These are phyloP conservation scores for Harpagoxenus sublaevis DNA, from an alignment of 2,888 invertebrate genomes.

Conservation along the genomic window DNA sequence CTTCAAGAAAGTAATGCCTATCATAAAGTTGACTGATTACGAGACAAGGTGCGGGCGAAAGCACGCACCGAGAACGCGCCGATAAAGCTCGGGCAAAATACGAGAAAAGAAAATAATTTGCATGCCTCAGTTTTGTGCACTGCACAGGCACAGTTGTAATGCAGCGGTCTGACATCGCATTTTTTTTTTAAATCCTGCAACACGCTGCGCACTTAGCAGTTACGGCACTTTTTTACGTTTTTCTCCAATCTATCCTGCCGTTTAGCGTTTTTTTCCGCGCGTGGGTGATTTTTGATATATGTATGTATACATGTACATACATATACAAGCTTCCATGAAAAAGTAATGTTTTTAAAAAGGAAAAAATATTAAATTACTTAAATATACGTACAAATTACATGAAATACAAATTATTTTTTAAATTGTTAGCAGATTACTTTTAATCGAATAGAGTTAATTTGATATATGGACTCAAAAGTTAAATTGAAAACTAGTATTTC, in stretches of 20 bases:
- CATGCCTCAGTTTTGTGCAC: conserved; percentile 12
- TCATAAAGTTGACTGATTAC: conserved; percentile 70
- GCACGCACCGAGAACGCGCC: conserved; percentile 24
- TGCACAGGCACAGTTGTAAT: conserved; percentile 21
- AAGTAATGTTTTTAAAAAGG: neutral
- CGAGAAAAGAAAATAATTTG: conserved; percentile 23
- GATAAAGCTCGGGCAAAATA: conserved; percentile 53
- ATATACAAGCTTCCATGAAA: neutral
- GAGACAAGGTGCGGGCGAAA: conserved; percentile 19
- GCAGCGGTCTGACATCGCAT: neutral
- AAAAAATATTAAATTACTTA: neutral
- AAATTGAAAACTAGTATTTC: neutral
- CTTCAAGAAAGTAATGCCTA: conserved; percentile 61
- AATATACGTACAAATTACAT: neutral
- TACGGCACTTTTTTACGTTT: conserved; percentile 4
- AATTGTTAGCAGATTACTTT: neutral
- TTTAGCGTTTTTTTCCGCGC: conserved; percentile 17
- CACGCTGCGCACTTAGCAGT: conserved; percentile 13
- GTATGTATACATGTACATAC: neutral
- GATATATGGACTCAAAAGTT: neutral
- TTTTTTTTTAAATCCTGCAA: neutral
- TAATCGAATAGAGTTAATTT: neutral
- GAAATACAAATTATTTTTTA: neutral
- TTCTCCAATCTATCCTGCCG: neutral
- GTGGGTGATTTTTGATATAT: neutral